These are phyloP conservation scores for Drosophila leonis DNA, from an alignment of 2,888 invertebrate species.

Conservation along the genomic window DNA sequence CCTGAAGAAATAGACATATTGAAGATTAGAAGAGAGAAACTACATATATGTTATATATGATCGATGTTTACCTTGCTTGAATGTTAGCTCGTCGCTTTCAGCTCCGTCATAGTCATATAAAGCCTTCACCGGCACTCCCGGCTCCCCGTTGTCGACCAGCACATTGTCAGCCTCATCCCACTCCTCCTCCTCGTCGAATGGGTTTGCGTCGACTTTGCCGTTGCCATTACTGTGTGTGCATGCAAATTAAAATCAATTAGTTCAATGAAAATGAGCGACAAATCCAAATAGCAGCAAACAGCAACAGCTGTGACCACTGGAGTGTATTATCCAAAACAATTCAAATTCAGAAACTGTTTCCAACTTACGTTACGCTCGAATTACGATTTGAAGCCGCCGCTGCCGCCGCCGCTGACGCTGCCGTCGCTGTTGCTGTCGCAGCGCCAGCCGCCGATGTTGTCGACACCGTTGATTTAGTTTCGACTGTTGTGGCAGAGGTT, in stretches of 20 bases:
- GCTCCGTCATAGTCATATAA: conserved; percentile 98
- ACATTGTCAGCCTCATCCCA: conserved; percentile 90
- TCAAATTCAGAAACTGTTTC: conserved; percentile 46
- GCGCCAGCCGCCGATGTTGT: conserved; percentile 64
- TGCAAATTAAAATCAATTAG: conserved; percentile 79
- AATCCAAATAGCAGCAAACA: conserved; percentile 36
- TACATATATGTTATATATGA: not conserved
- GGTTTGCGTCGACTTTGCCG: conserved; percentile 90
- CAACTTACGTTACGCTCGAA: conserved; percentile 88
- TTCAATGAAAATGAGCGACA: conserved; percentile 74
- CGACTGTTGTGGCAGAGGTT: conserved; percentile 84
- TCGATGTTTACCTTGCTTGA: conserved; percentile 93
- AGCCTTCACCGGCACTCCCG: conserved; percentile 97
- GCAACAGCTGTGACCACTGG: conserved; percentile 44
- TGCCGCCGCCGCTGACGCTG: conserved; percentile 67
- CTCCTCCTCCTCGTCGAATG: conserved; percentile 94
- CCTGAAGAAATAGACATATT: conserved; percentile 87
- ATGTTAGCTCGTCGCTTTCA: conserved; percentile 98
- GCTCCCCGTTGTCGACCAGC: conserved; percentile 96
- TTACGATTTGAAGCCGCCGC: conserved; percentile 86
- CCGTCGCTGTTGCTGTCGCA: conserved; percentile 58
- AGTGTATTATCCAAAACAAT: conserved; percentile 60
- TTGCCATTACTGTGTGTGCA: conserved; percentile 87
- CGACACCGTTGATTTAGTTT: conserved; percentile 84
- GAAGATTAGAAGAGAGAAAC: conserved; percentile 5